Percentiles rank a stretch among this genome's conserved stretches.
These are phyloP conservation scores for Ips typographus DNA, from an alignment of 1,140 invertebrate species.

Conservation along the genomic window DNA sequence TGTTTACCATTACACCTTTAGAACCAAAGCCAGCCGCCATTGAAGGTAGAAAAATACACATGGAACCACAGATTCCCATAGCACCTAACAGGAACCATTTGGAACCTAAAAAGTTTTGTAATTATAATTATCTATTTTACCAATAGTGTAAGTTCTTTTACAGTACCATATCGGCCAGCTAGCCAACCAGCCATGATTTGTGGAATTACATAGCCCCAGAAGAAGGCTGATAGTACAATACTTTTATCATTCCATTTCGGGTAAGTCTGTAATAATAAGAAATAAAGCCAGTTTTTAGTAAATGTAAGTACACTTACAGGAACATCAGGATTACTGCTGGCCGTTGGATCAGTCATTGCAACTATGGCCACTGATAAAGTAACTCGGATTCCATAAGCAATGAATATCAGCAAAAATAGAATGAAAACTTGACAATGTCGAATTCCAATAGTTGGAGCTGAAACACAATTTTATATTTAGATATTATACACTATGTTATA, in stretches of 20 bases:
- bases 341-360: slow-evolving; percentile 63
- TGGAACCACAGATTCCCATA: slow-evolving; percentile 56
- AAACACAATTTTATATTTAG: not conserved
- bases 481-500: not conserved
- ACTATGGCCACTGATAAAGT: slow-evolving; percentile 72
- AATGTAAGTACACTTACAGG: slow-evolving; percentile 42
- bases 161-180: slow-evolving; percentile 56
- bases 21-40: slow-evolving; percentile 57
- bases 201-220: slow-evolving; percentile 62
- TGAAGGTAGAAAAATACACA: slow-evolving; percentile 55
- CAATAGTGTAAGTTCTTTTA: no score
- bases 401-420: slow-evolving; percentile 63
- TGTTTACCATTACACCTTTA: slow-evolving; percentile 61
- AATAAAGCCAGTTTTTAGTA: not conserved
- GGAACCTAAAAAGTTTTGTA: slow-evolving; percentile 49
- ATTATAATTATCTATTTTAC: not conserved
- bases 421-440: slow-evolving; percentile 66
- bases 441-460: slow-evolving; percentile 55
- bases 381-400: slow-evolving; percentile 65
- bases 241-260: slow-evolving; percentile 56
- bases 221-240: slow-evolving; percentile 66
- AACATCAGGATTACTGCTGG: slow-evolving; percentile 43
- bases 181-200: slow-evolving; percentile 69
- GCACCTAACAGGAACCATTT: slow-evolving; percentile 63
- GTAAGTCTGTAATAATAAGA: slow-evolving; percentile 41